Evolutionary conservation across 1,140 invertebrate species (phyloP).

Genomic region (Drosophila trapezifrons): DNA sequence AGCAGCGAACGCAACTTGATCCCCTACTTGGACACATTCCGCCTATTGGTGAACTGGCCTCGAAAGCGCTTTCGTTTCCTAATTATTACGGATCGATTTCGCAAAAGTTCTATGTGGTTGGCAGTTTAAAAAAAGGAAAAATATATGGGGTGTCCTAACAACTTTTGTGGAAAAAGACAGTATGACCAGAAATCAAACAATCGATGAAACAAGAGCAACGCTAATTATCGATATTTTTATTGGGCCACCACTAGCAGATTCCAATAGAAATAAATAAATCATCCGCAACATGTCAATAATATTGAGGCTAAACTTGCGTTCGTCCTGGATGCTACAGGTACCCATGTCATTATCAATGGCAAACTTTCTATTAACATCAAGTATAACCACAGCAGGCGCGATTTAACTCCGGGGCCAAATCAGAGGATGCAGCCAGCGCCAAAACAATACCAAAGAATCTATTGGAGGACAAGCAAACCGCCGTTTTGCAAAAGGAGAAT

Average conservation of each 20-base stretch:
- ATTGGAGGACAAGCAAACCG: constrained; percentile 86
- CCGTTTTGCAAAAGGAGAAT: constrained; percentile 87
- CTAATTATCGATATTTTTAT: constrained; percentile 7
- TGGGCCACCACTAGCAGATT: not conserved
- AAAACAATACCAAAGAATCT: constrained; percentile 87
- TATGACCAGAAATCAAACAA: not conserved
- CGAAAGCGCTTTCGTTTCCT: not conserved
- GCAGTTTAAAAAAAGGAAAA: not conserved
- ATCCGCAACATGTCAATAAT: constrained; percentile 55
- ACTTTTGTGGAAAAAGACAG: not conserved
- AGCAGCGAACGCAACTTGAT: not conserved
- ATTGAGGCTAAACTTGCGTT: constrained; percentile 39
- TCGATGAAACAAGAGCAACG: not conserved
- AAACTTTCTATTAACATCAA: not conserved
- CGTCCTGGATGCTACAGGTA: constrained; percentile 56
- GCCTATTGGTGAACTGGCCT: too few relatives aligned
- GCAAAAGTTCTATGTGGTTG: too few relatives aligned
- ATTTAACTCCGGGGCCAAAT: constrained; percentile 42
- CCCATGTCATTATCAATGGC: not conserved
- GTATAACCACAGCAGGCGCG: constrained; percentile 39
- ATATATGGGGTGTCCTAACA: not conserved
- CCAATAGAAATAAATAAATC: constrained; percentile 16
- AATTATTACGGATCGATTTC: not conserved
- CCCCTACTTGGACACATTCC: too few relatives aligned
- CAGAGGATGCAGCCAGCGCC: constrained; percentile 20